Conservation (phyloP, 2,888 invertebrate species). For the Andrena trimmerana region DNA sequence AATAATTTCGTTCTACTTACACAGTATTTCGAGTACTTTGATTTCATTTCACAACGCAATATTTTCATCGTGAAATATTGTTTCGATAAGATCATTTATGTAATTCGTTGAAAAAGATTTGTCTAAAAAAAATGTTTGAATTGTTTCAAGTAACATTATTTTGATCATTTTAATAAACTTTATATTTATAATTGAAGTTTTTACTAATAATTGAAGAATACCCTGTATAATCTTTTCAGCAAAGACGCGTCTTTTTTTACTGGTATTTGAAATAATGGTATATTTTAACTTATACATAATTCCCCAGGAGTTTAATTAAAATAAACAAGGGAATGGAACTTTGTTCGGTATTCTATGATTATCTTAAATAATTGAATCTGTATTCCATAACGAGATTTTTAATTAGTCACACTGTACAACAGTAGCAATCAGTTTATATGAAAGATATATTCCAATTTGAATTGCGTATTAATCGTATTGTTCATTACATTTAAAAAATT, state of each 20-base stretch:
- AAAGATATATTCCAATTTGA: constrained; percentile 42
- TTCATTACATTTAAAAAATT: constrained; percentile 15
- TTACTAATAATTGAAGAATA: too few species aligned
- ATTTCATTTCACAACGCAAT: too few species aligned
- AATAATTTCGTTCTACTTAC: not conserved
- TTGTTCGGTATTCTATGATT: not conserved
- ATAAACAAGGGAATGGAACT: not conserved
- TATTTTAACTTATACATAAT: not conserved
- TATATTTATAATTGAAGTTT: too few species aligned
- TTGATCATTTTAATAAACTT: not conserved
- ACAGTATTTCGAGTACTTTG: not conserved
- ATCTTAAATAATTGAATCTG: constrained; percentile 10
- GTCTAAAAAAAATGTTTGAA: not conserved
- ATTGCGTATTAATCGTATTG: constrained; percentile 32
- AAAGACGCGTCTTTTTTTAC: not conserved
- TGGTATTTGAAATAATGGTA: not conserved
- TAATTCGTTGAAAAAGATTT: not conserved
- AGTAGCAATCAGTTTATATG: constrained; percentile 27
- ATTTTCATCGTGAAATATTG: too few species aligned
- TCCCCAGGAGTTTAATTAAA: not conserved
- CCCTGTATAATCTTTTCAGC: too few species aligned
- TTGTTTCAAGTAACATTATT: not conserved
- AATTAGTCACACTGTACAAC: constrained; percentile 47
- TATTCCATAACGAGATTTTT: constrained; percentile 19
- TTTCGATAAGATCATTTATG: not conserved